Base-by-base conservation (phyloP, 1,140 invertebrate species). In the Drosophila quadrilineata region DNA sequence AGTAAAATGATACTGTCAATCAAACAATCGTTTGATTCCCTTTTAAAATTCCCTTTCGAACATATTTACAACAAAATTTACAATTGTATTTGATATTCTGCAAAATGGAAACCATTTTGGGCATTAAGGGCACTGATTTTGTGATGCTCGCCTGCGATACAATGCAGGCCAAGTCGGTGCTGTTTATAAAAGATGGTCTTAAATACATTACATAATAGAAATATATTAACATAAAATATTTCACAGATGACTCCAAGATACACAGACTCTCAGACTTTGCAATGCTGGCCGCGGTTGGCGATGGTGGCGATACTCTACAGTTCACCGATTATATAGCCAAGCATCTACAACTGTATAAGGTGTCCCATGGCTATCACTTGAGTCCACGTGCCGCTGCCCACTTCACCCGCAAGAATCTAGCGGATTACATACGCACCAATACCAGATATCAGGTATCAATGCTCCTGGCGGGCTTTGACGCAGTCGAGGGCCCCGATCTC, bases 291-390 rank as follows among this genome's bases (percentile, higher is more conserved):
- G 94, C 97, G 3, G 94, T 93, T 77, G 98, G 98, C 40, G 98
- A 99, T 90, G 91, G 94, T n/a, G 98, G 98, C 3, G 98, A 99
- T 89, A 96, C 97, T 0, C 94, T 94, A 9, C 98, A 99, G 89
- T 99, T 99, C 92, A 96, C 98, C n/a, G 98, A 99, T 87, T 99
- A 97, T 88, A 99, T 99, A 75, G 94, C 95, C 0, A 99, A 99
- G 91, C 99, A 99, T 90, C 95, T 99, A 84, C 97, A 99, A 69
- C 91, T 99, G 0, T 99, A 99, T 88, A 99, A 98, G 92, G 98
- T 99, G 94, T 93, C 96, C 69, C 98, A 99, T 91, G 98, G 96
- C 0, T 99, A 99, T 91, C 97, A 99, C 89, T 88, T 99, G 29
- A 96, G 96, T 9, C 96, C 98, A 1, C 92, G 93, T 70, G 95